Percentiles rank a stretch among this genome's conserved stretches.
Conservation (phyloP, 2,113 vertebrate genomes). For the Stigmatopora argus region DNA sequence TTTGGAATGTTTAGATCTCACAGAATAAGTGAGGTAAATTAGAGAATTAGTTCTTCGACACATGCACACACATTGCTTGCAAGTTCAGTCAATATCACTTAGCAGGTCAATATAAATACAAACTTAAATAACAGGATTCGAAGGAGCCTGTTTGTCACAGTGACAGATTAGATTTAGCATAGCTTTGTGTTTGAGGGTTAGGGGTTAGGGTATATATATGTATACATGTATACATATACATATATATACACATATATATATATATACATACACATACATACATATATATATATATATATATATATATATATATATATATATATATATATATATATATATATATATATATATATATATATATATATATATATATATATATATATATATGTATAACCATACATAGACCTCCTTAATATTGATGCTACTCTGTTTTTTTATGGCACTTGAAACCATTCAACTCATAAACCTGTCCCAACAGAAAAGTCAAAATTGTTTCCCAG, state of each 20-base stretch:
- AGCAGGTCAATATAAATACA: slow-evolving; percentile 21
- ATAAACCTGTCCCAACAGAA: background rate
- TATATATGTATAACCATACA: background rate
- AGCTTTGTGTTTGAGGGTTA: background rate
- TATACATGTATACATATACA: too few relatives aligned
- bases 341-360: too few relatives aligned
- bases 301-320: too few relatives aligned
- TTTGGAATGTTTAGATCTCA: background rate
- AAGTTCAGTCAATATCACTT: slow-evolving; percentile 2
- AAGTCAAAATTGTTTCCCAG: background rate
- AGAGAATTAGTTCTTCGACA: background rate
- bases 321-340: too few relatives aligned
- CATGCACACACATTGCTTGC: background rate
- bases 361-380: too few relatives aligned
- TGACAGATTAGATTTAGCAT: slow-evolving; percentile 19
- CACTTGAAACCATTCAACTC: background rate
- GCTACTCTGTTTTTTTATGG: background rate
- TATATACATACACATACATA: too few relatives aligned
- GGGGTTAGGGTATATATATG: too few relatives aligned
- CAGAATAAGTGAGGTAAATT: slow-evolving; percentile 22
- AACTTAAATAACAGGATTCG: slow-evolving; percentile 10
- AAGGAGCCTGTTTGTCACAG: slow-evolving; percentile 16
- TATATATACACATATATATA: too few relatives aligned
- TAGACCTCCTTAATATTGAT: background rate
- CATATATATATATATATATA: too few relatives aligned